phyloP scores from a whole-genome alignment of 2,888 invertebrate genomes.

The Nebria salina region DNA sequence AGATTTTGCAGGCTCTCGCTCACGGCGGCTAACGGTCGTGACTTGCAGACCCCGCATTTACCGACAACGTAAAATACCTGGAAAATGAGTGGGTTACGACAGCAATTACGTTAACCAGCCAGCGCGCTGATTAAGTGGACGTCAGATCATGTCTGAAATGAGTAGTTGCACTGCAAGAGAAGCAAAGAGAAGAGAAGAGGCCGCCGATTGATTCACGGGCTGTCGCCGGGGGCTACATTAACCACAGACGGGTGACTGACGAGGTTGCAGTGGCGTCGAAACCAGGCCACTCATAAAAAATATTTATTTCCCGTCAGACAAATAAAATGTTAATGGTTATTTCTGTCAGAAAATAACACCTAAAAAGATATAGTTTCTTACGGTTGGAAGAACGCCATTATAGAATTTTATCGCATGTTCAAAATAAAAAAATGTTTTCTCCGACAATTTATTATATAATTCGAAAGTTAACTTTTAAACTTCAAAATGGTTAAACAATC shows the following conservation, averaged over 20 bases:
- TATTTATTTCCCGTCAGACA: background rate
- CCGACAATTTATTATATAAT: no score
- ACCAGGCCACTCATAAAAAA: background rate
- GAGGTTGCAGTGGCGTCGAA: background rate
- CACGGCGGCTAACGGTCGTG: conserved; percentile 23
- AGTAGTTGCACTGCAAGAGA: conserved; percentile 16
- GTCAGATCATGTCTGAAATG: conserved; percentile 45
- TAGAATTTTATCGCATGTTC: no score
- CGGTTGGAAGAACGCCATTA: no score
- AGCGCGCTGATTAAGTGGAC: conserved; percentile 43
- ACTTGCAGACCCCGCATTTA: conserved; percentile 26
- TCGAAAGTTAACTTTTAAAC: no score
- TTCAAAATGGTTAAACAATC: no score
- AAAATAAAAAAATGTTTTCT: no score
- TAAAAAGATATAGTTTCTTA: no score
- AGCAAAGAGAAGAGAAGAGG: background rate
- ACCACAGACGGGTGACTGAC: conserved; percentile 1
- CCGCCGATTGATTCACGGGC: conserved; percentile 44
- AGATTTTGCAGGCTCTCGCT: conserved; percentile 6
- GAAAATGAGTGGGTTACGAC: conserved; percentile 51
- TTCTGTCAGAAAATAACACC: background rate
- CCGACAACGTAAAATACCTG: conserved; percentile 49
- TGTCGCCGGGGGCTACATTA: conserved; percentile 33
- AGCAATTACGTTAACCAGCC: conserved; percentile 49
- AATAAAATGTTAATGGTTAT: background rate